Conservation (phyloP, 2,113 vertebrate species). For the Crotalus viridis region DNA sequence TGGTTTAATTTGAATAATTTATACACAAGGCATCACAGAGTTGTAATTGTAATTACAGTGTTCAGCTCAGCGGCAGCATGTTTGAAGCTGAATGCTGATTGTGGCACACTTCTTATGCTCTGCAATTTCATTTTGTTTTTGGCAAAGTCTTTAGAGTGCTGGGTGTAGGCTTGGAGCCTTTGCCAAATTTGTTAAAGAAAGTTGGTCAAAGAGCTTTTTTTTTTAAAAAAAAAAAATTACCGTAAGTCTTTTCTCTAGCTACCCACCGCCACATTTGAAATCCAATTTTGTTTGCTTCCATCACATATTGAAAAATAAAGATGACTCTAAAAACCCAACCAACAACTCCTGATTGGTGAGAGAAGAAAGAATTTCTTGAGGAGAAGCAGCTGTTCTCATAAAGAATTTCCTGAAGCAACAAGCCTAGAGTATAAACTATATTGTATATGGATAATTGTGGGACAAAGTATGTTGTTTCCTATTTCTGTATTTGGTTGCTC, state of each 20-base stretch:
- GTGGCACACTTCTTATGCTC: conserved; percentile 44
- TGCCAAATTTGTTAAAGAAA: conserved; percentile 61
- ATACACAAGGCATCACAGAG: conserved; percentile 66
- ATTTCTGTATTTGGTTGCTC: conserved; percentile 30
- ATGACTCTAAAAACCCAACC: conserved; percentile 34
- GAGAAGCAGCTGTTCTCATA: conserved; percentile 62
- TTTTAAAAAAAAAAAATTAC: neutral
- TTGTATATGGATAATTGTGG: conserved; percentile 53
- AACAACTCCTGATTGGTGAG: conserved; percentile 53
- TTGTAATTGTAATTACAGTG: conserved; percentile 73
- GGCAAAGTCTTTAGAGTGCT: conserved; percentile 58
- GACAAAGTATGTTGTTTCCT: conserved; percentile 56
- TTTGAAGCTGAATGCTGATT: conserved; percentile 68
- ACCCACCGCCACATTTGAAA: conserved; percentile 63
- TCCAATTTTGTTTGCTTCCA: conserved; percentile 70
- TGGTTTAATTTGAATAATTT: conserved; percentile 75
- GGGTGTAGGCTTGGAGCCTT: conserved; percentile 56
- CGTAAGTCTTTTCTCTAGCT: conserved; percentile 33
- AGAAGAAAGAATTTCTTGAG: conserved; percentile 50
- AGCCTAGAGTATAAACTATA: conserved; percentile 69
- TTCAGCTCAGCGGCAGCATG: conserved; percentile 59
- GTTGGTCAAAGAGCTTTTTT: conserved; percentile 50
- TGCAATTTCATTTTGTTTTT: conserved; percentile 61
- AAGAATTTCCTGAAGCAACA: conserved; percentile 67
- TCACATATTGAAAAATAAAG: conserved; percentile 63